Conservation (phyloP, 2,888 invertebrate species). For the Oligia fasciuncula region DNA sequence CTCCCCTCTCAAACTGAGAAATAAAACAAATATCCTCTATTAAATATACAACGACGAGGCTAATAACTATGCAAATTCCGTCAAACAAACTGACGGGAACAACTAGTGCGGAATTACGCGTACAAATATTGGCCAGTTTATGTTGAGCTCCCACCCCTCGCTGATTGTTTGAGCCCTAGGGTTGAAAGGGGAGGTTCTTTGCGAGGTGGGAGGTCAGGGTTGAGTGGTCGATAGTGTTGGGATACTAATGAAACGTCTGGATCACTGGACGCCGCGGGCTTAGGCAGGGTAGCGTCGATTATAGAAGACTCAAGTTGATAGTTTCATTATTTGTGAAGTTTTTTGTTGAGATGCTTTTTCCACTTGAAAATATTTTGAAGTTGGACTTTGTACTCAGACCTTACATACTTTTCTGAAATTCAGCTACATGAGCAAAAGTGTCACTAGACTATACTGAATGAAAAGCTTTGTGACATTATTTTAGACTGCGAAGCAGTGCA, state of each 20-base stretch:
- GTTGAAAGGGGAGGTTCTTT: constrained; percentile 35
- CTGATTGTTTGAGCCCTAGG: constrained; percentile 38
- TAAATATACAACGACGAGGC: constrained; percentile 73
- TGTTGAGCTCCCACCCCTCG: constrained; percentile 53
- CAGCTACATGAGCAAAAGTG: background rate
- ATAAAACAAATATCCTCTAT: constrained; percentile 71
- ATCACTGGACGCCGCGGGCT: constrained; percentile 75
- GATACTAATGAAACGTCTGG: constrained; percentile 75
- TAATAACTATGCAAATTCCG: constrained; percentile 85
- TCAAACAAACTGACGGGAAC: constrained; percentile 77
- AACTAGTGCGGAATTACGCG: constrained; percentile 68
- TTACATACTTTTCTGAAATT: background rate
- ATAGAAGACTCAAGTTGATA: constrained; percentile 32
- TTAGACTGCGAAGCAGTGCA: background rate
- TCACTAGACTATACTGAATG: background rate
- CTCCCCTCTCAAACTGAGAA: constrained; percentile 62
- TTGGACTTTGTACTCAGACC: background rate
- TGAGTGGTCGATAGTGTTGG: constrained; percentile 58
- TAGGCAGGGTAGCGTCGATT: constrained; percentile 53
- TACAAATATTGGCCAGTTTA: constrained; percentile 56
- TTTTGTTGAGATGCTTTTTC: background rate
- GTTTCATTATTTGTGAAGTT: background rate
- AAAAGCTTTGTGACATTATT: background rate
- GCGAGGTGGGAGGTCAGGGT: constrained; percentile 44
- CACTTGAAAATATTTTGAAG: too few species aligned